Evolutionary conservation across 2,797 vertebrate species (phyloP).

Genomic region (Eupleurogrammus muticus): DNA sequence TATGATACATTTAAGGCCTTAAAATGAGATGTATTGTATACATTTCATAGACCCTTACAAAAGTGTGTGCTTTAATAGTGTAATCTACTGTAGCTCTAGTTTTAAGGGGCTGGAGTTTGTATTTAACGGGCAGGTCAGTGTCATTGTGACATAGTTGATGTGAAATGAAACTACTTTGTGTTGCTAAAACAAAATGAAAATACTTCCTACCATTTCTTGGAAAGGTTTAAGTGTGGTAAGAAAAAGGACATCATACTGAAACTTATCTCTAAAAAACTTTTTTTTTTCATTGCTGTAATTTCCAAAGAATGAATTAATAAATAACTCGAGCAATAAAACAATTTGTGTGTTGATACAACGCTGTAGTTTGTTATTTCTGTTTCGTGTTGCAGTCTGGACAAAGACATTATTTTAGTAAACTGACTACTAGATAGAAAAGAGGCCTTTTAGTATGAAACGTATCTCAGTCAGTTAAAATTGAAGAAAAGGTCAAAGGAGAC

Average conservation of each 20-base stretch:
- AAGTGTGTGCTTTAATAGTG: not conserved
- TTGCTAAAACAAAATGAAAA: constrained; percentile 17
- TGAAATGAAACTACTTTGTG: constrained; percentile 17
- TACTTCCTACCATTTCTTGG: constrained; percentile 7
- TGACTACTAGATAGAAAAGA: not conserved
- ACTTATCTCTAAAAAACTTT: constrained; percentile 1
- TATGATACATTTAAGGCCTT: not conserved
- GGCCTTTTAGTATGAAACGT: not conserved
- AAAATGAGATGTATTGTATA: not conserved
- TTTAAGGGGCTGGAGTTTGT: not conserved
- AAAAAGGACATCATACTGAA: not conserved
- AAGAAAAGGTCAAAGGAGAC: not conserved
- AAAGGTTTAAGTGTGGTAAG: not conserved
- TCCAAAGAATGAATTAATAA: constrained; percentile 47
- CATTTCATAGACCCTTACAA: not conserved
- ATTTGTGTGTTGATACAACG: constrained; percentile 3
- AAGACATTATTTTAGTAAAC: not conserved
- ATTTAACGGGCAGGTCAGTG: not conserved
- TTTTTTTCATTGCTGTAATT: constrained; percentile 28
- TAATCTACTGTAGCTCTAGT: not conserved
- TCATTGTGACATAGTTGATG: too few species aligned
- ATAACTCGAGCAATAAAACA: constrained; percentile 6
- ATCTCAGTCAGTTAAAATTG: accelerated
- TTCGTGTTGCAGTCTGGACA: not conserved
- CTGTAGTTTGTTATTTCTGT: constrained; percentile 40